phyloP scores from a whole-genome alignment of 2,797 vertebrate species.

The Delichon dasypus region DNA sequence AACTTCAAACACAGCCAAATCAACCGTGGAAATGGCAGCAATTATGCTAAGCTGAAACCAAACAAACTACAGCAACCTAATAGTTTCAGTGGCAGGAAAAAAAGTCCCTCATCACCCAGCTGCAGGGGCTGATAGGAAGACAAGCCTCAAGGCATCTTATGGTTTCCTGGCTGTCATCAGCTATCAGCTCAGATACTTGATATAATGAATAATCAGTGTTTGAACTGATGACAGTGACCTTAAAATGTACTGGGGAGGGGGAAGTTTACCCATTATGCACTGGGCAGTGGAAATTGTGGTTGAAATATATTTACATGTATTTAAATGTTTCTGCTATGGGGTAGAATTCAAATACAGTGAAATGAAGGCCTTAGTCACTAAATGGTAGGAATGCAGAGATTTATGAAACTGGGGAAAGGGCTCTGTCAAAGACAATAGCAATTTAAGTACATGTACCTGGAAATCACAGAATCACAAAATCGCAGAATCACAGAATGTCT shows the following conservation, averaged over 20 bases:
- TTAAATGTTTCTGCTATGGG: background rate
- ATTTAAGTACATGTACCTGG: background rate
- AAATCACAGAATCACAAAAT: background rate
- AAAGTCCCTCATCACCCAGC: background rate
- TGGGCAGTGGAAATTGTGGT: background rate
- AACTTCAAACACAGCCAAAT: conserved; percentile 57
- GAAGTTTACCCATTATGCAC: background rate
- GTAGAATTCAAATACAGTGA: background rate
- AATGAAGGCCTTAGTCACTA: background rate
- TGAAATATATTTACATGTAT: background rate
- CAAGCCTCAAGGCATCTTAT: conserved; percentile 52
- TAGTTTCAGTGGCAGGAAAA: conserved; percentile 34
- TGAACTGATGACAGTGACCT: conserved; percentile 44
- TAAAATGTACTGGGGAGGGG: background rate
- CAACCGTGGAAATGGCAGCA: conserved; percentile 58
- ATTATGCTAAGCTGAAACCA: conserved; percentile 55
- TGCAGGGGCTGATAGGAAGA: conserved; percentile 54
- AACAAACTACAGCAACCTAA: conserved; percentile 40
- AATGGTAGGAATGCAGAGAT: background rate
- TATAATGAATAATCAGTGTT: conserved; percentile 48
- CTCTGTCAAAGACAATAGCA: background rate
- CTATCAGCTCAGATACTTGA: background rate
- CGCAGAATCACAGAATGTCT: too few relatives aligned
- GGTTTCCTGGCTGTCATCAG: conserved; percentile 65
- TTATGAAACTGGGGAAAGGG: background rate